Evolutionary conservation across 2,888 invertebrate species (phyloP).

Genomic region (Eupithecia dodoneata): DNA sequence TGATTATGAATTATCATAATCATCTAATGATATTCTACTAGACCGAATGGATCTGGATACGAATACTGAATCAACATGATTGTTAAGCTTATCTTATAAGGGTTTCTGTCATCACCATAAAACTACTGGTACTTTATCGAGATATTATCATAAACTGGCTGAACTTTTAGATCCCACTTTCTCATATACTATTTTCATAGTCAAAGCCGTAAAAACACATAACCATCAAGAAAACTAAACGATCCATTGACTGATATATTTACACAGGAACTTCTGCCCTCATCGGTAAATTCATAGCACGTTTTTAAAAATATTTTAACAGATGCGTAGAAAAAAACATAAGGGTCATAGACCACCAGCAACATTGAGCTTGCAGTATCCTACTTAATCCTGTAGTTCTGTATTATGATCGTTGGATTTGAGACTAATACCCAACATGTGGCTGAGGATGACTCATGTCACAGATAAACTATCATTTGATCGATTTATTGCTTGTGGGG

Average conservation of each 20-base stretch:
- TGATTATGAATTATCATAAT: background rate
- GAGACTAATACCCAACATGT: constrained; percentile 78
- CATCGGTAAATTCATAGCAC: constrained; percentile 32
- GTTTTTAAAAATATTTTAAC: constrained; percentile 52
- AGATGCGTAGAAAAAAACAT: constrained; percentile 71
- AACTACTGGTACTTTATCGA: background rate
- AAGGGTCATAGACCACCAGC: constrained; percentile 76
- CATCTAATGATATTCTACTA: background rate
- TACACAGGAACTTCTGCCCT: constrained; percentile 32
- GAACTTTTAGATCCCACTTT: constrained; percentile 16
- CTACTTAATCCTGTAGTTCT: constrained; percentile 73
- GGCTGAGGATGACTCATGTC: constrained; percentile 60
- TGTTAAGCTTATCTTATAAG: background rate
- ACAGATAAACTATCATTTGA: constrained; percentile 50
- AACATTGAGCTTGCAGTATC: constrained; percentile 70
- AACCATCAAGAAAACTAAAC: constrained; percentile 32
- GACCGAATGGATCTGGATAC: background rate
- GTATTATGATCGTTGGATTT: constrained; percentile 81
- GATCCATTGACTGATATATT: constrained; percentile 37
- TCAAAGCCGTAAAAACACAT: constrained; percentile 32
- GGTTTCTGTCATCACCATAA: constrained; percentile 6
- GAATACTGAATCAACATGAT: background rate
- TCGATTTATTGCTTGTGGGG: constrained; percentile 40
- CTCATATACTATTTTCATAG: constrained; percentile 36
- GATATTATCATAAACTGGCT: constrained; percentile 7